These are phyloP conservation scores for Siniperca knerii DNA, from an alignment of 2,113 vertebrate species.

Conservation along the genomic window DNA sequence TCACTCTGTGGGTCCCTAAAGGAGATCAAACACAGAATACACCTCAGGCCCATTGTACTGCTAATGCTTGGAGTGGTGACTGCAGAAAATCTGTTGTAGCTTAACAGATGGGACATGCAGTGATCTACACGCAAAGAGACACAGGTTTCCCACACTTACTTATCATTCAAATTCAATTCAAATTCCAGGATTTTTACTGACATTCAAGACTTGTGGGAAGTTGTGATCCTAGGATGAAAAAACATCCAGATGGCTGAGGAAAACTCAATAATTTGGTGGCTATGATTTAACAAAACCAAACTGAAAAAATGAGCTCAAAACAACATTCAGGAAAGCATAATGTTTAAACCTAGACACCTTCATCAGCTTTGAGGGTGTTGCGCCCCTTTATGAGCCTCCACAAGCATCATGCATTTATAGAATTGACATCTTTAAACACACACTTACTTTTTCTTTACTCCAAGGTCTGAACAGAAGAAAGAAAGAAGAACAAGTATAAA, in stretches of 20 bases:
- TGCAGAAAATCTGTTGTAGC: background rate
- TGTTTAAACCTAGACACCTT: background rate
- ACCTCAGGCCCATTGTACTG: background rate
- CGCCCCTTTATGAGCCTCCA: background rate
- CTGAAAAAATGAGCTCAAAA: background rate
- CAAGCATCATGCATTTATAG: background rate
- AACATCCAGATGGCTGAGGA: background rate
- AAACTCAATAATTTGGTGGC: background rate
- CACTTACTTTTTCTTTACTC: constrained; percentile 97
- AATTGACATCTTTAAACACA: constrained; percentile 22
- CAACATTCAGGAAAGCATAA: background rate
- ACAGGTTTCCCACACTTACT: background rate
- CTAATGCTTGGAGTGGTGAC: background rate
- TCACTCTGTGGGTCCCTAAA: constrained; percentile 90
- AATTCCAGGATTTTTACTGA: background rate
- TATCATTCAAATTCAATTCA: background rate
- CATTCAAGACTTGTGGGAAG: background rate
- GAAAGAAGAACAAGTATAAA: constrained; percentile 38
- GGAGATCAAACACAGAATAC: constrained; percentile 26
- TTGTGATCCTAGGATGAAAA: background rate
- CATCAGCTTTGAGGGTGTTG: background rate
- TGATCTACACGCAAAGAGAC: background rate
- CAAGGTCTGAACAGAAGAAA: constrained; percentile 88
- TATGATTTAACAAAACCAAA: background rate
- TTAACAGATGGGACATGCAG: background rate